Base-by-base conservation (phyloP, 2,888 invertebrate species). In the Halictus ligatus region DNA sequence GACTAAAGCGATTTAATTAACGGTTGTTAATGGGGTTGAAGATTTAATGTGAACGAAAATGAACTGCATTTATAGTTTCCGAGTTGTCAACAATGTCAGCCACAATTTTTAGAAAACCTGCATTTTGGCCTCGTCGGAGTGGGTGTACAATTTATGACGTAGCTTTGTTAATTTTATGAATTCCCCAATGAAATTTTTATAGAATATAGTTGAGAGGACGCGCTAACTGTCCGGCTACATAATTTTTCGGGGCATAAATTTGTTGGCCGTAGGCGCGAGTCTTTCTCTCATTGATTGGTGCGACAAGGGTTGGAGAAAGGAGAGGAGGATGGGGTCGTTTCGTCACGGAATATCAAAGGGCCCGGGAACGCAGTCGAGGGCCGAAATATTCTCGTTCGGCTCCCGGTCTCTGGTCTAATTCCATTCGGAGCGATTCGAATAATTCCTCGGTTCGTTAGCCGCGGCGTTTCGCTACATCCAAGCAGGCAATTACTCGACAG, bases 381-480 rank as follows among this genome's bases (percentile, higher is more conserved):
- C 50, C 50, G 29, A 73, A 73, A 73, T 73, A 73, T 50, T 73
- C 50, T 21, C 35, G 8, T 73, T 35, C 50, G 73, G 10, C 29
- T 15, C 13, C 18, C 48, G 40, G 46, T 48, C 46, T n/a, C 67
- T 2, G 25, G 58, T 50, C 46, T 46, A 73, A 83, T 85, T 77
- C 43, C 83, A 71, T 80, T 54, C 15, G 69, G 25, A 40, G 50
- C 50, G 71, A 85, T 85, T 76, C 87, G 79, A 87, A 81, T 87
- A 82, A 85, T 87, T 79, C 83, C 60, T 67, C 72, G 88, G 79
- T 80, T 87, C 88, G 88, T 85, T 87, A 83, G 72, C 73, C 78
- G 67, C 40, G 77, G 84, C 75, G 77, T 84, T 87, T 81, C 81
- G 84, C 72, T 81, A 79, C 82, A 83, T 78, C 81, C 83, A 76